These are phyloP conservation scores for Sterna hirundo DNA, from an alignment of 2,113 vertebrate genomes.

Conservation along the genomic window DNA sequence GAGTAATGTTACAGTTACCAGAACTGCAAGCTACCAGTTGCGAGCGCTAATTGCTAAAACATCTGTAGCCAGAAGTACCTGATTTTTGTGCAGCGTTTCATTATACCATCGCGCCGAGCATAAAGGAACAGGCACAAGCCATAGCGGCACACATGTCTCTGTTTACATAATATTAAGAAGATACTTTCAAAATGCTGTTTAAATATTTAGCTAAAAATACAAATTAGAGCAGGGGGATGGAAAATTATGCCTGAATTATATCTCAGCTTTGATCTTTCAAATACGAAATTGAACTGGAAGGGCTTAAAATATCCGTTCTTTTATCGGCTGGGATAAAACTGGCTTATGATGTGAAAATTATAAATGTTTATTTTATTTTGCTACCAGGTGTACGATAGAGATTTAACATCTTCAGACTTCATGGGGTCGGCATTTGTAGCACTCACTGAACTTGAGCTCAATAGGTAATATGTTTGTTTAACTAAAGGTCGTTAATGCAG, in stretches of 20 bases:
- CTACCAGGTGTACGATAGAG: slow-evolving; percentile 90
- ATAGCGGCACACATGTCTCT: slow-evolving; percentile 40
- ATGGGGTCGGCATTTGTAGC: slow-evolving; percentile 86
- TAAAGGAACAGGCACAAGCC: slow-evolving; percentile 15
- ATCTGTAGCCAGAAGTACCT: slow-evolving; percentile 66
- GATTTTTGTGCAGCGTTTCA: slow-evolving; percentile 38
- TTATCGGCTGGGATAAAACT: neutral
- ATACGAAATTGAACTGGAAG: neutral
- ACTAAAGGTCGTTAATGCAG: neutral
- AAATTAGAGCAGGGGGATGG: slow-evolving; percentile 27
- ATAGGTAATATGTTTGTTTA: slow-evolving; percentile 76
- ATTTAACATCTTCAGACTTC: slow-evolving; percentile 90
- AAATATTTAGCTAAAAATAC: slow-evolving; percentile 63
- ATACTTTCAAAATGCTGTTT: slow-evolving; percentile 58
- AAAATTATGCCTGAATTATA: slow-evolving; percentile 34
- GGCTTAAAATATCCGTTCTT: slow-evolving; percentile 16
- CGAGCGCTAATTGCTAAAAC: slow-evolving; percentile 67
- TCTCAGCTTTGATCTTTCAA: slow-evolving; percentile 41
- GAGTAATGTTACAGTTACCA: slow-evolving; percentile 57
- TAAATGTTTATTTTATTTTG: slow-evolving; percentile 8
- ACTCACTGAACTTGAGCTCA: slow-evolving; percentile 82
- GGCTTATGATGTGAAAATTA: neutral
- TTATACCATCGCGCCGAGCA: neutral
- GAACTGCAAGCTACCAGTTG: slow-evolving; percentile 48
- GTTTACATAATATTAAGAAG: slow-evolving; percentile 46